A percentile compares a stretch with the other conserved stretches of the same genome.
phyloP scores from a whole-genome alignment of 2,888 invertebrate species.

The Ptilodon capucinus region DNA sequence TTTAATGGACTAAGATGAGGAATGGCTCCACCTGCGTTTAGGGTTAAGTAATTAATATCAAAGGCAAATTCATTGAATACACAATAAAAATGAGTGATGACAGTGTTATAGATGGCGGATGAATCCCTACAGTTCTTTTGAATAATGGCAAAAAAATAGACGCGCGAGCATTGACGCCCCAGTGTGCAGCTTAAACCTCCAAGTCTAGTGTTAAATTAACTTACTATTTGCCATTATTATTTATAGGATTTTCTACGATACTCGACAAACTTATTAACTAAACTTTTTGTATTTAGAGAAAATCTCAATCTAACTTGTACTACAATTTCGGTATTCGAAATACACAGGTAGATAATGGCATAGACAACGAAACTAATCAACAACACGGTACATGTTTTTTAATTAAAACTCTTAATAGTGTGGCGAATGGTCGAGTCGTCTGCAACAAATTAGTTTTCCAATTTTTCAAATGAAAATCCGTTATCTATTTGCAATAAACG shows the following conservation, averaged over 20 bases:
- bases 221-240: neutral
- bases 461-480: slow-evolving; percentile 24
- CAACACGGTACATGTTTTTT: slow-evolving; percentile 27
- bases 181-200: no score
- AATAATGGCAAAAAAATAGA: no score
- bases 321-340: neutral
- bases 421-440: slow-evolving; percentile 17
- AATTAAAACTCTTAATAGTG: slow-evolving; percentile 38
- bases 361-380: slow-evolving; percentile 30
- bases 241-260: neutral
- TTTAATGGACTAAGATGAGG: no score
- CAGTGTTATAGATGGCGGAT: no score
- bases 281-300: neutral
- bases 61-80: no score
- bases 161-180: no score
- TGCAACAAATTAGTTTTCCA: slow-evolving; percentile 20
- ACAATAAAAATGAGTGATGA: no score
- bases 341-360: slow-evolving; percentile 1
- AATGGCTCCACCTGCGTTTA: no score
- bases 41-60: no score
- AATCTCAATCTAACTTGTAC: neutral
- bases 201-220: no score
- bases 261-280: neutral
- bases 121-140: no score
- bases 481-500: neutral